A percentile compares a stretch with the other conserved stretches of the same genome.
phyloP scores from a whole-genome alignment of 2,888 invertebrate species.

The Stegana nigrithorax region DNA sequence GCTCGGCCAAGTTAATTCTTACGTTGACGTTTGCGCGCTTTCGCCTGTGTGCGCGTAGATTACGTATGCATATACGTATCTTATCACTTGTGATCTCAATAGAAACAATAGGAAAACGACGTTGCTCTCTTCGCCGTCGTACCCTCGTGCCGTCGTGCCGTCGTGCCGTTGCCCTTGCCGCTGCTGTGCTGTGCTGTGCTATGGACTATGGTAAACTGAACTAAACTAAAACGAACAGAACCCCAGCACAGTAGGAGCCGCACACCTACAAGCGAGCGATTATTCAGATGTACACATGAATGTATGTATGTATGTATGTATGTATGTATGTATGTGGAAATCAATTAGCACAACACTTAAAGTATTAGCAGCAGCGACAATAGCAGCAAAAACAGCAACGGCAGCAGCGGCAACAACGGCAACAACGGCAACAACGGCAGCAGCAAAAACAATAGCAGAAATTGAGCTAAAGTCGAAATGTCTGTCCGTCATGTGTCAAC shows the following conservation, averaged over 20 bases:
- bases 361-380: too few relatives aligned
- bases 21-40: not conserved
- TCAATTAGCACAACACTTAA: conserved; percentile 17
- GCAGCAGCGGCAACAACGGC: not conserved
- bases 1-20: not conserved
- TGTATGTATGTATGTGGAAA: conserved; percentile 5
- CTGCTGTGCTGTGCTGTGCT: too few relatives aligned
- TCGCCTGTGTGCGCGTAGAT: not conserved
- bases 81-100: conserved; percentile 15
- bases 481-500: too few relatives aligned
- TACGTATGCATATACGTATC: conserved; percentile 8
- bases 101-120: conserved; percentile 7
- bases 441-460: conserved; percentile 22
- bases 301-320: not conserved
- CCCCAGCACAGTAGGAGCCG: too few relatives aligned
- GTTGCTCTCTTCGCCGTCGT: not conserved
- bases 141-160: not conserved
- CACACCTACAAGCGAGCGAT: too few relatives aligned
- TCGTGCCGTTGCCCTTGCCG: too few relatives aligned
- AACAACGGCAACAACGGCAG: not conserved
- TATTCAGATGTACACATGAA: too few relatives aligned
- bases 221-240: too few relatives aligned
- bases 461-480: too few relatives aligned
- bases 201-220: too few relatives aligned
- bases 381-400: conserved; percentile 16